Evolutionary conservation across 2,888 invertebrate species (phyloP), one percentile per base, ranked within the genome.

Genomic region (Cheilosia urbana): DNA sequence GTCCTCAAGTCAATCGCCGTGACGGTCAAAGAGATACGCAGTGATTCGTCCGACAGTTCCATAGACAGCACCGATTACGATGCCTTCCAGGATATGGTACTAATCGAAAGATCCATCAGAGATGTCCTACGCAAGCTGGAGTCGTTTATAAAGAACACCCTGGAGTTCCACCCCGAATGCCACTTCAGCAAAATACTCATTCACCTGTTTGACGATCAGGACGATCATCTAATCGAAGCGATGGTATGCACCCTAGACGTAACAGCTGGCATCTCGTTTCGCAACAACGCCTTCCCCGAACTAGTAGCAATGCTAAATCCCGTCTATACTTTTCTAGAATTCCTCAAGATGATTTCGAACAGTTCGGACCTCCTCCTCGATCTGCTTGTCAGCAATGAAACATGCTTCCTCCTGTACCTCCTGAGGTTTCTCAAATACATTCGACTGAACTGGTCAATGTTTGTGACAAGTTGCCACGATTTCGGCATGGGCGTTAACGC

Each of bases 241-340:
- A 97, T 98, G 97, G 96, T 98, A 7, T 97, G 97, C 91, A 96
- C 97, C 45, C 92, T 98, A 62, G 97, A 98, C 91, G 97, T 97
- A 57, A 97, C 96, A 0, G 95, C 96, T 27, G 97, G 97, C 49
- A 95, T 97, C 75, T 96, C 96, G 30, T 96, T 96, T 90, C 94
- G 96, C 65, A 96, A 96, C 89, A 95, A 96, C 0, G 95, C 96
- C 78, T 96, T 96, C 89, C 96, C 96, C 2, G 96, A 96, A 91
- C 93, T 97, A 88, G 95, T 96, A 88, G 94, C 95, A 5, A 96
- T 96, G 95, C 93, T 98, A 63, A 97, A 97, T 93, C 97, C 97
- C 0, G 95, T 96, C 73, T 94, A 95, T 68, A 97, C 97, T n/a
- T 97, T 97, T 89, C 94, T 97, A 83, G 96, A 97, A 91, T 97